A percentile compares a stretch with the other conserved stretches of the same genome.
Evolutionary conservation across 1,140 invertebrate genomes (phyloP).

Genomic region (Sycobia sp.): DNA sequence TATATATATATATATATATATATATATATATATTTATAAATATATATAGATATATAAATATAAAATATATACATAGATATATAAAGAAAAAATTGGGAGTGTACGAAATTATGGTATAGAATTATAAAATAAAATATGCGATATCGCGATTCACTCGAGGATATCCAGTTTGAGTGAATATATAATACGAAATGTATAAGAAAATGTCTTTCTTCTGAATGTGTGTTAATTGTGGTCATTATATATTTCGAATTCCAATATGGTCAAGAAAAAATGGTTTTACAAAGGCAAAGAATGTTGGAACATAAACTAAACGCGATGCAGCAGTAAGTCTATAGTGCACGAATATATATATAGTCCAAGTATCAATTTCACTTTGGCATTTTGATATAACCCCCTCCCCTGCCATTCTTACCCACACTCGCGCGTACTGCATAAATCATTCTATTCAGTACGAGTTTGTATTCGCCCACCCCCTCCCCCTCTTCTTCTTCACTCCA

Average conservation of each 20-base stretch:
- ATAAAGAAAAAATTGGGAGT: conserved; percentile 1
- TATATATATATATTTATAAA: too few species aligned
- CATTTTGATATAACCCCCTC: too few species aligned
- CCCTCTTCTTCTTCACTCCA: too few species aligned
- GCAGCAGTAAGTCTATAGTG: background rate
- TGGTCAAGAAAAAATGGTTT: too few species aligned
- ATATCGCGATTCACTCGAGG: conserved; percentile 6
- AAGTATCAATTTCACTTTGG: conserved; percentile 23
- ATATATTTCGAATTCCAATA: conserved; percentile 39
- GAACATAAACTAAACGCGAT: too few species aligned
- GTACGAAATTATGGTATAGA: background rate
- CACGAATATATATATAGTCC: background rate
- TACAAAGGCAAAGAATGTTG: too few species aligned
- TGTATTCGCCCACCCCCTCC: too few species aligned
- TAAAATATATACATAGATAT: conserved; percentile 31
- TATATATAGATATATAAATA: too few species aligned
- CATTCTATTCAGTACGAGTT: too few species aligned
- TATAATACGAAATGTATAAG: conserved; percentile 28
- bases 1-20: too few species aligned
- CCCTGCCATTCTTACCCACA: too few species aligned
- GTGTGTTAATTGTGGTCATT: conserved; percentile 45
- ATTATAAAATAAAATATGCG: conserved; percentile 6
- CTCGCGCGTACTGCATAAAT: too few species aligned
- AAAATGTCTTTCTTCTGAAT: conserved; percentile 47
- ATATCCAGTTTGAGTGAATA: conserved; percentile 5